These are phyloP conservation scores for Monodelphis domestica DNA, from an alignment of 2,797 vertebrate species.

Conservation along the genomic window DNA sequence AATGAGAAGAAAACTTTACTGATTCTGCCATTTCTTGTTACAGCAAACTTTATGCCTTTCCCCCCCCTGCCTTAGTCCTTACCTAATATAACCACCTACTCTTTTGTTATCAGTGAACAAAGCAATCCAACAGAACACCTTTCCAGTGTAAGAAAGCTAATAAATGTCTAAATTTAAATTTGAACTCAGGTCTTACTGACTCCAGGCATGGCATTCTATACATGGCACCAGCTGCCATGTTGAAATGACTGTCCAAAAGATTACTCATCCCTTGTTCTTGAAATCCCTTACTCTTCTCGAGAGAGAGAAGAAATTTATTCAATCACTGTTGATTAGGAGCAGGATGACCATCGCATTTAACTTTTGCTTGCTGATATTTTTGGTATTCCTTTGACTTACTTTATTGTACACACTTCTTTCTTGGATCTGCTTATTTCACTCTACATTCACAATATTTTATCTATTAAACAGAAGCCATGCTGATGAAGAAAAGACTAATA, in stretches of 20 bases:
- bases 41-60: background rate
- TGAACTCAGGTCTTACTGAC: background rate
- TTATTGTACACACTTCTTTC: background rate
- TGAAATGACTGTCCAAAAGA: background rate
- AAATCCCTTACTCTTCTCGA: background rate
- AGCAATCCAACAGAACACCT: background rate
- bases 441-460: background rate
- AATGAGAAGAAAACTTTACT: background rate
- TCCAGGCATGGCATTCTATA: background rate
- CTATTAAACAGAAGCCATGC: background rate
- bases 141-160: background rate
- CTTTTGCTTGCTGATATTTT: background rate
- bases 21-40: background rate
- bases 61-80: background rate
- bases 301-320: background rate
- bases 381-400: background rate
- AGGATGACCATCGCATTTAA: background rate
- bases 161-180: background rate
- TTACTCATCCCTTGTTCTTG: background rate
- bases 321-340: background rate
- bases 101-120: background rate
- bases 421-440: background rate
- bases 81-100: background rate
- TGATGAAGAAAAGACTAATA: constrained; percentile 19
- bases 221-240: background rate